Evolutionary conservation across 2,113 vertebrate species (phyloP).

Genomic region (Martes martes): DNA sequence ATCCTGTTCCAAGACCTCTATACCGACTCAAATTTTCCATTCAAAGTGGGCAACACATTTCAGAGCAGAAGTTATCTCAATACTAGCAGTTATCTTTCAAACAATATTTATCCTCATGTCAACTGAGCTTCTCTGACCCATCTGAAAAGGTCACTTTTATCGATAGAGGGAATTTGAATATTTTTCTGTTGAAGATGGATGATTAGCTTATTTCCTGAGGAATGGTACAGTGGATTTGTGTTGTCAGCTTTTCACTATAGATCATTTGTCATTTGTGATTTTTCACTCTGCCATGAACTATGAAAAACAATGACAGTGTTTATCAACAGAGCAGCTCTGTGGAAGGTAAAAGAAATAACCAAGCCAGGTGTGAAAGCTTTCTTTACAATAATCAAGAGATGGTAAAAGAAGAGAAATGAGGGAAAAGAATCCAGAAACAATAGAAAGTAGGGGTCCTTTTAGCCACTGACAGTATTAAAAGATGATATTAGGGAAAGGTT

Average conservation of each 20-base stretch:
- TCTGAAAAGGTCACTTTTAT: not conserved
- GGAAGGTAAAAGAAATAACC: not conserved
- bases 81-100: not conserved
- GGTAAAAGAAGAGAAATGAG: not conserved
- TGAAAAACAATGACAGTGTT: conserved; percentile 13
- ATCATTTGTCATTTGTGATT: not conserved
- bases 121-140: not conserved
- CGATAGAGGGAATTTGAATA: not conserved
- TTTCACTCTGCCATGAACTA: not conserved
- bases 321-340: not conserved
- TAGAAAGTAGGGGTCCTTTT: not conserved
- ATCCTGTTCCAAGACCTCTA: not conserved
- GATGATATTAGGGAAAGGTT: not conserved
- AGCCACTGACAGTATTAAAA: not conserved
- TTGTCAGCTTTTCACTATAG: not conserved
- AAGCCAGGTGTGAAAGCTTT: not conserved
- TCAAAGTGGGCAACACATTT: not conserved
- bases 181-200: not conserved
- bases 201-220: not conserved
- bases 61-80: not conserved
- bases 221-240: not conserved
- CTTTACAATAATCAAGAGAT: not conserved
- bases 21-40: not conserved
- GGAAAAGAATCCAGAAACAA: not conserved
- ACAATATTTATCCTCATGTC: not conserved